Percentiles rank a stretch among this genome's conserved stretches.
These are phyloP conservation scores for Gymnocephalus cernua DNA, from an alignment of 2,113 vertebrate species.

Conservation along the genomic window DNA sequence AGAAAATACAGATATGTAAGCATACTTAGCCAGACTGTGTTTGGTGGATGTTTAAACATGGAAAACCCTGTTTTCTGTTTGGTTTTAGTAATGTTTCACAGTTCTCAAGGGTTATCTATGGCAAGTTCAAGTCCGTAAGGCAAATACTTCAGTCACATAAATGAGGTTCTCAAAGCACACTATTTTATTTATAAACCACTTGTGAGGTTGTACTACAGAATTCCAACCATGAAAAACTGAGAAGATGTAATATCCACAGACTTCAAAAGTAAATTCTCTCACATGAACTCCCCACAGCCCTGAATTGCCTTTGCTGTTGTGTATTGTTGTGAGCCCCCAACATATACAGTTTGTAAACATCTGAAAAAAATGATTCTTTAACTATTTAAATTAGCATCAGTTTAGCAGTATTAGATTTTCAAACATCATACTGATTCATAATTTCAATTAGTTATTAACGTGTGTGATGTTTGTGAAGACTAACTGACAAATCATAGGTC, in stretches of 20 bases:
- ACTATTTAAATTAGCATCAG: not conserved
- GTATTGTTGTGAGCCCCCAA: not conserved
- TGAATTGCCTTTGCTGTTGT: not conserved
- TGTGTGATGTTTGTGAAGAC: no score
- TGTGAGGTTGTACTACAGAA: not conserved
- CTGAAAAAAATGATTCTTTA: not conserved
- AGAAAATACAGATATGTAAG: conserved; percentile 6
- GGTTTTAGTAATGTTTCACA: conserved; percentile 9
- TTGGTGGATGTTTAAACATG: conserved; percentile 25
- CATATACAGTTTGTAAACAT: not conserved
- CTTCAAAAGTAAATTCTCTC: not conserved
- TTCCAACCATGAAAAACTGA: not conserved
- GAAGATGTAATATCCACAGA: no score
- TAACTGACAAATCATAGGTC: not conserved
- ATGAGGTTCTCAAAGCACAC: not conserved
- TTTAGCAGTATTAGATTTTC: not conserved
- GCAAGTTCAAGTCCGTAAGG: not conserved
- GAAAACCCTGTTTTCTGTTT: conserved; percentile 11
- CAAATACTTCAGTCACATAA: not conserved
- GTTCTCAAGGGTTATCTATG: not conserved
- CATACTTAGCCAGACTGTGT: conserved; percentile 1
- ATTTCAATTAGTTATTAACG: no score
- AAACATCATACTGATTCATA: not conserved
- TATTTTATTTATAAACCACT: not conserved
- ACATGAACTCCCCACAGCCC: not conserved